phyloP scores from a whole-genome alignment of 2,888 invertebrate genomes.

The Drosophila histrio region DNA sequence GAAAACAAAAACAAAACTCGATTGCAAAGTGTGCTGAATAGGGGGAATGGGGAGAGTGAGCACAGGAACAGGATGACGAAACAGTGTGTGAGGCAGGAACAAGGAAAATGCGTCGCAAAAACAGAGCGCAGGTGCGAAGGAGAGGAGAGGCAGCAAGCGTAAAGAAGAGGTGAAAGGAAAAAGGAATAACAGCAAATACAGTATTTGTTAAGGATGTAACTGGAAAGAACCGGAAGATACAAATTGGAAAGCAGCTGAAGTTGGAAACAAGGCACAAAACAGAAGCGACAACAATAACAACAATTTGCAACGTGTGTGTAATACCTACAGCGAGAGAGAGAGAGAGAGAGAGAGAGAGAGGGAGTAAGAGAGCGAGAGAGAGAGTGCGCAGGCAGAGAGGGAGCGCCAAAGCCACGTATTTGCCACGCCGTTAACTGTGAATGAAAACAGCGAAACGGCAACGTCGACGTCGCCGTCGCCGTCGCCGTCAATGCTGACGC shows the following conservation, averaged over 20 bases:
- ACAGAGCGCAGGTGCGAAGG: constrained; percentile 69
- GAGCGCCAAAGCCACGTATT: constrained; percentile 16
- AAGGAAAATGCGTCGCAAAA: constrained; percentile 72
- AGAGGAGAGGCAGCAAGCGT: background rate
- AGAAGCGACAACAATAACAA: constrained; percentile 35
- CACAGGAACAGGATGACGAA: constrained; percentile 41
- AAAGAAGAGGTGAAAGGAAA: background rate
- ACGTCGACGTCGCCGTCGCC: constrained; percentile 3
- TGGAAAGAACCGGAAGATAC: constrained; percentile 48
- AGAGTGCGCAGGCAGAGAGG: constrained; percentile 2
- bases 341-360: constrained; percentile 5
- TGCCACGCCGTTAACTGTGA: constrained; percentile 47
- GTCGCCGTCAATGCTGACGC: constrained; percentile 19
- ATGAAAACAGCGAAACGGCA: constrained; percentile 48
- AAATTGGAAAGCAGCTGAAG: background rate
- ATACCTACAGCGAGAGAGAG: background rate
- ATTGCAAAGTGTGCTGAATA: background rate
- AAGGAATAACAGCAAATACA: background rate
- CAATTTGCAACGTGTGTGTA: constrained; percentile 43
- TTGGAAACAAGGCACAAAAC: constrained; percentile 23
- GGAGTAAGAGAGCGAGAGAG: constrained; percentile 4
- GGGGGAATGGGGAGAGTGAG: constrained; percentile 12
- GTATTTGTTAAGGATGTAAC: constrained; percentile 1
- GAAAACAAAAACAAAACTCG: constrained; percentile 38
- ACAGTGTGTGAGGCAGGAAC: constrained; percentile 44